Evolutionary conservation across 2,113 vertebrate genomes (phyloP).

Genomic region (Petromus typicus): DNA sequence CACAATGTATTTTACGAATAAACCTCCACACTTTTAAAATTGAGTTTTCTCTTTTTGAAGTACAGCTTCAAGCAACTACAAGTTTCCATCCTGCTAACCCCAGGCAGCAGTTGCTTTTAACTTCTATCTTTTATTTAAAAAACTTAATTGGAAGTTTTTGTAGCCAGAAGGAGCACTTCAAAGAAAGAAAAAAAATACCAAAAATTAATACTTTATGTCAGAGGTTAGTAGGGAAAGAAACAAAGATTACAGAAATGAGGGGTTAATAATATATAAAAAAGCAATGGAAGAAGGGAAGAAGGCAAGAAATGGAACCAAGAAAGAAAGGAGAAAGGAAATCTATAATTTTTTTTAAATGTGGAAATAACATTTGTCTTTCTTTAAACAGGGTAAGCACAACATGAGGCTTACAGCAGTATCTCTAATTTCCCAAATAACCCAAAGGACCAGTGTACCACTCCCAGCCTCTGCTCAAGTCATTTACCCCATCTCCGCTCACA

Average conservation of each 20-base stretch:
- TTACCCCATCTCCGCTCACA: not conserved
- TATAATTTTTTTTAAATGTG: not conserved
- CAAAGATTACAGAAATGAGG: slow-evolving; percentile 77
- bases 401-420: not conserved
- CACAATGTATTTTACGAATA: slow-evolving; percentile 78
- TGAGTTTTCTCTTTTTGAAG: slow-evolving; percentile 84
- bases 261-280: slow-evolving; percentile 69
- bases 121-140: slow-evolving; percentile 84
- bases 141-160: slow-evolving; percentile 83
- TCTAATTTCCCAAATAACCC: not conserved
- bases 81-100: slow-evolving; percentile 80
- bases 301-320: not conserved
- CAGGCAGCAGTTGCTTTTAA: slow-evolving; percentile 82
- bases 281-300: not conserved
- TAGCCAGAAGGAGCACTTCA: slow-evolving; percentile 85
- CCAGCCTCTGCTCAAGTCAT: not conserved
- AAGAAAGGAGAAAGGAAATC: slow-evolving; percentile 15
- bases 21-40: slow-evolving; percentile 82
- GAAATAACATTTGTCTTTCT: not conserved
- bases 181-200: slow-evolving; percentile 81
- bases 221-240: slow-evolving; percentile 72
- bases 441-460: not conserved
- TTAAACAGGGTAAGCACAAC: not conserved
- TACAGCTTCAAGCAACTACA: slow-evolving; percentile 82
- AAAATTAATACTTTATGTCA: slow-evolving; percentile 83